Percentiles rank a stretch among this genome's conserved stretches.
Evolutionary conservation across 2,113 vertebrate genomes (phyloP).

Genomic region (Xenopus tropicalis): UCB_Xtro_10.0 CM004452.2:28297501-28298000

Average conservation of each 20-base stretch:
- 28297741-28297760: too few relatives aligned
- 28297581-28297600: neutral
- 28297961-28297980: neutral
- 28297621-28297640: neutral
- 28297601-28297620: neutral
- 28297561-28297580: too few relatives aligned
- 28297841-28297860: constrained; percentile 20
- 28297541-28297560: too few relatives aligned
- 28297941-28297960: constrained; percentile 7
- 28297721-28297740: too few relatives aligned
- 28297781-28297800: too few relatives aligned
- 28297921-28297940: neutral
- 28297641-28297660: too few relatives aligned
- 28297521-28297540: too few relatives aligned
- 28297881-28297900: constrained; percentile 6
- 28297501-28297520: too few relatives aligned
- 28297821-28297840: constrained; percentile 11
- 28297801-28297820: constrained; percentile 7
- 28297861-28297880: neutral
- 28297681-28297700: too few relatives aligned
- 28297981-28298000: neutral
- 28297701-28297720: too few relatives aligned
- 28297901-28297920: neutral
- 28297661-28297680: too few relatives aligned
- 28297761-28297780: too few relatives aligned